Base-by-base conservation (phyloP, 2,888 invertebrate species). In the Boloria selene region DNA sequence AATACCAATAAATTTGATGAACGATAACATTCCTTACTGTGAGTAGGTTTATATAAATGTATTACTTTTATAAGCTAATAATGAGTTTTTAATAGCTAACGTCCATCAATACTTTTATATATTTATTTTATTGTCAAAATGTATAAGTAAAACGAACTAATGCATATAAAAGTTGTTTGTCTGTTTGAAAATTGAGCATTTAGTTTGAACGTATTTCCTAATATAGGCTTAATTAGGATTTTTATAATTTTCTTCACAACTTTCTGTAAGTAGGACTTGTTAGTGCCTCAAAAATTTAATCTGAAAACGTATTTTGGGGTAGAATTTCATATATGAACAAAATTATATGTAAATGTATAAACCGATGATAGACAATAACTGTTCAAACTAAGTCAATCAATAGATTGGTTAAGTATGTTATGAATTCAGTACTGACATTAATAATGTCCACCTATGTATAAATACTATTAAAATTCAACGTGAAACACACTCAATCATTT, bases 31-130 rank as follows among this genome's bases (percentile, higher is more conserved):
- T 44, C 10, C 4, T 4, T 18, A 18, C 17, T 14, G 45, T 44
- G n/a, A 45, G 22, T 13, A 22, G n/a, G 42, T 7, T 17, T 54
- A 26, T 44, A 56, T 56, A 56, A n/a, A 56, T 18, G 18, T 14
- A 14, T 45, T 13, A 18, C 3, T 10, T n/a, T 4, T 22, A 1
- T 56, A 45, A 4, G 22, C n/a, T 13, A 26, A 26, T 56, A 56
- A 56, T 56, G 45, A 16, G 4, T 56, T 45, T 56, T 45, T 56
- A 56, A 45, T 56, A 44, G 22, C 45, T 16, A 13, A 26, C 22
- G 44, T 45, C 22, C 45, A 56, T 56, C 56, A 56, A 45, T 56
- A 56, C n/a, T n/a, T n/a, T n/a, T n/a, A n/a, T n/a, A n/a, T n/a
- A n/a, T n/a, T n/a, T n/a, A 14, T 42, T 42, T 54, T 13, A 14